These are phyloP conservation scores for Bombus picipes DNA, from an alignment of 1,140 invertebrate species.

Conservation along the genomic window DNA sequence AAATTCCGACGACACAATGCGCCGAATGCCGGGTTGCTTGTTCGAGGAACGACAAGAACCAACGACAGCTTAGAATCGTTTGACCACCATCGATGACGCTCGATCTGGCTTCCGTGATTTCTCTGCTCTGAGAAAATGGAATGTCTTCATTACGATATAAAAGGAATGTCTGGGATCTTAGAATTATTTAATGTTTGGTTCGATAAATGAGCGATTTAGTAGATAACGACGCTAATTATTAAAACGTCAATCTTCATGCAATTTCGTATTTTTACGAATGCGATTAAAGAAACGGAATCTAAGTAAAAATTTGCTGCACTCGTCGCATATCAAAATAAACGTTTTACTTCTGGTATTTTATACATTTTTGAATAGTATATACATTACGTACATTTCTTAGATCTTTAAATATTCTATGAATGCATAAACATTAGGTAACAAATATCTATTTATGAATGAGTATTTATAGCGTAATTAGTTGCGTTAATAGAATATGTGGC, in stretches of 20 bases:
- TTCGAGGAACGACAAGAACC: conserved; percentile 20
- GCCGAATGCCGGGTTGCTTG: conserved; percentile 6
- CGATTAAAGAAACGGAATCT: neutral
- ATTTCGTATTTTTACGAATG: neutral
- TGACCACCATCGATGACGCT: neutral
- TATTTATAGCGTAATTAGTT: too few species aligned
- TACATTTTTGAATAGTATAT: too few species aligned
- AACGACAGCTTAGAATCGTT: neutral
- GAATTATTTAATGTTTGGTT: neutral
- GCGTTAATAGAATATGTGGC: too few species aligned
- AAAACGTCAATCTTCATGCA: neutral
- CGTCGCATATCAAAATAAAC: too few species aligned
- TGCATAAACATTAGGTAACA: too few species aligned
- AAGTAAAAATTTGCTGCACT: too few species aligned
- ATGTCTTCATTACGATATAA: neutral
- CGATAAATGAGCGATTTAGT: neutral
- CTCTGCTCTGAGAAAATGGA: neutral
- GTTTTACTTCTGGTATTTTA: too few species aligned
- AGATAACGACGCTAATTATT: neutral
- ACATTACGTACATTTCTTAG: too few species aligned
- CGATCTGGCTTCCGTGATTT: neutral
- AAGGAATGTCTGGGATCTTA: neutral
- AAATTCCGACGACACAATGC: conserved; percentile 33
- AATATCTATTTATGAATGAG: too few species aligned
- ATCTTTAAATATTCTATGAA: too few species aligned